Conservation (phyloP, 2,113 vertebrate species). For the Climacteris rufus region DNA sequence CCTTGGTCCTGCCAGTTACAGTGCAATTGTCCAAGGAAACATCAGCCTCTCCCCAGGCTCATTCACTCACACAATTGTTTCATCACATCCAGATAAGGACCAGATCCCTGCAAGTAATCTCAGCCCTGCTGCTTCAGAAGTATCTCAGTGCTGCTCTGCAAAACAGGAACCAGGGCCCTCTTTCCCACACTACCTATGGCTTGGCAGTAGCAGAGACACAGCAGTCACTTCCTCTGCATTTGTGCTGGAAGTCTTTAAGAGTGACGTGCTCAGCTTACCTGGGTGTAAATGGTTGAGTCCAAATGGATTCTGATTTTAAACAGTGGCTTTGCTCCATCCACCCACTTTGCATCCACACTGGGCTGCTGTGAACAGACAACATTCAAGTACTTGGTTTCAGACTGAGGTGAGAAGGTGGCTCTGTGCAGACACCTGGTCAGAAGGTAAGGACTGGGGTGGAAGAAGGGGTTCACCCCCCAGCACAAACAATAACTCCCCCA, state of each 20-base stretch:
- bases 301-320: conserved; percentile 88
- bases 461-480: rapidly evolving
- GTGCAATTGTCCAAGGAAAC: background rate
- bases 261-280: conserved; percentile 70
- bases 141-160: background rate
- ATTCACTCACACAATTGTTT: background rate
- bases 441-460: background rate
- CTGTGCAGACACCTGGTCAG: background rate
- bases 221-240: background rate
- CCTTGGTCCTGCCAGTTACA: background rate
- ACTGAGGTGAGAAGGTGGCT: background rate
- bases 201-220: background rate
- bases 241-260: background rate
- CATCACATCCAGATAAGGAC: background rate
- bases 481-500: background rate
- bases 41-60: background rate
- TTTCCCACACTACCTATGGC: background rate
- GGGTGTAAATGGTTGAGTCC: conserved; percentile 91
- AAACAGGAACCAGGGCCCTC: background rate
- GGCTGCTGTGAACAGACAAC: conserved; percentile 70
- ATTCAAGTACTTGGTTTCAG: background rate
- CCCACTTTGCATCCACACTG: conserved; percentile 88
- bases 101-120: background rate
- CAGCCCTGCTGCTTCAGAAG: background rate
- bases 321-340: conserved; percentile 90